Evolutionary conservation across 2,797 vertebrate species (phyloP), one percentile per base, ranked within the genome.

Genomic region (Sphenodon punctatus): DNA sequence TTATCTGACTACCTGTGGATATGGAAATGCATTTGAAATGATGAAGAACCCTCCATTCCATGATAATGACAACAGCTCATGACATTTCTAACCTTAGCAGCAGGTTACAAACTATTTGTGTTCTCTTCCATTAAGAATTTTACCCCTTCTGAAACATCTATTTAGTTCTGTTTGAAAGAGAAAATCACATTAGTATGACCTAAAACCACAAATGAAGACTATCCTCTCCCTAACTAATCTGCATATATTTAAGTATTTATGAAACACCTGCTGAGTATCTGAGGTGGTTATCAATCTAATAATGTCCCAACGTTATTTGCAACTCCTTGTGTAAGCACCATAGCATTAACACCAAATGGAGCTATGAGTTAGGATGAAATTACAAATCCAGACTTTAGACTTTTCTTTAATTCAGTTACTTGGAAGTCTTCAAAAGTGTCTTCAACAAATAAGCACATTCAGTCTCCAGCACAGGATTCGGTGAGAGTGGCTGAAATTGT

Each of bases 231-330:
- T n/a, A 90, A 92, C 71, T 94, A 95, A 95, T 97, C 94, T 96
- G 94, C 95, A 96, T 95, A 93, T 84, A 16, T 91, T 97, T 92
- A 96, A 95, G 93, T 94, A 96, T 96, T 95, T 95, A 97, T 96
- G 92, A 96, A 95, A 86, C 93, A 94, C 97, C 97, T 96, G 96
- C 97, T 96, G 96, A 90, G 96, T 92, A 89, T 96, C 93, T 95
- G 95, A 96, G 95, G 93, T 95, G 94, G 94, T 95, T 96, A 97
- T 98, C 97, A 96, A 97, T 98, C 96, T 97, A 95, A 90, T 92
- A 93, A 94, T 85, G 94, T 86, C 93, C 93, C 88, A 88, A 60
- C 90, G 92, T 95, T 96, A 95, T 93, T 94, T 91, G 88, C 85
- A 93, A 91, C 88, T 94, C 89, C 93, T 92, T 93, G 92, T 95